phyloP scores from a whole-genome alignment of 2,888 invertebrate species.

The Didymodactylos carnosus region DNA sequence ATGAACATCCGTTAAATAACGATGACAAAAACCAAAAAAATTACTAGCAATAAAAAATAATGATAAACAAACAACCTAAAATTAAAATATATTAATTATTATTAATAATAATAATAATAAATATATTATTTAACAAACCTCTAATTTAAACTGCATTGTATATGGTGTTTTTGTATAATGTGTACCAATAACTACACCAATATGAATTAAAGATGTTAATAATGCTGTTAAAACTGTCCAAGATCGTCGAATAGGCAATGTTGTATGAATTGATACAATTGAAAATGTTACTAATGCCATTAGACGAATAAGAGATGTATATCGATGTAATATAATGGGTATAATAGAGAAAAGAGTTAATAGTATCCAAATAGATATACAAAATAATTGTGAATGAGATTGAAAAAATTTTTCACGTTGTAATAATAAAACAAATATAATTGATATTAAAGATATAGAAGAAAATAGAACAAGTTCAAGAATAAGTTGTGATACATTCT shows the following conservation, averaged over 20 bases:
- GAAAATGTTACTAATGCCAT: neutral
- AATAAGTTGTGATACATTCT: neutral
- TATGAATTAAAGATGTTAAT: neutral
- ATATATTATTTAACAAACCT: neutral
- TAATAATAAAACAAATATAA: neutral
- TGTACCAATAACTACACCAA: neutral
- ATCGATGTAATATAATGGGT: neutral
- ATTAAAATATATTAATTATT: slow-evolving; percentile 17
- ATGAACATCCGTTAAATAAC: slow-evolving; percentile 63
- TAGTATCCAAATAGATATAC: neutral
- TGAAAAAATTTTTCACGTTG: neutral
- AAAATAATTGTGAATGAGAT: neutral
- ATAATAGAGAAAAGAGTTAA: neutral
- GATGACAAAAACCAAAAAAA: slow-evolving; percentile 64
- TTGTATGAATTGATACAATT: neutral
- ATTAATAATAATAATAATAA: neutral
- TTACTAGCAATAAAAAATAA: slow-evolving; percentile 57
- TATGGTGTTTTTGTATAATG: neutral
- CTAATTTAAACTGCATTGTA: neutral
- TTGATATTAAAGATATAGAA: neutral
- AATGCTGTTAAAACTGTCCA: neutral
- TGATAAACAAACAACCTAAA: slow-evolving; percentile 54
- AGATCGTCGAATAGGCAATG: neutral
- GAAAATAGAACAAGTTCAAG: neutral
- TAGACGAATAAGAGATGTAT: neutral